These are phyloP conservation scores for Rhinolophus sinicus DNA, from an alignment of 2,113 vertebrate species.

Conservation along the genomic window DNA sequence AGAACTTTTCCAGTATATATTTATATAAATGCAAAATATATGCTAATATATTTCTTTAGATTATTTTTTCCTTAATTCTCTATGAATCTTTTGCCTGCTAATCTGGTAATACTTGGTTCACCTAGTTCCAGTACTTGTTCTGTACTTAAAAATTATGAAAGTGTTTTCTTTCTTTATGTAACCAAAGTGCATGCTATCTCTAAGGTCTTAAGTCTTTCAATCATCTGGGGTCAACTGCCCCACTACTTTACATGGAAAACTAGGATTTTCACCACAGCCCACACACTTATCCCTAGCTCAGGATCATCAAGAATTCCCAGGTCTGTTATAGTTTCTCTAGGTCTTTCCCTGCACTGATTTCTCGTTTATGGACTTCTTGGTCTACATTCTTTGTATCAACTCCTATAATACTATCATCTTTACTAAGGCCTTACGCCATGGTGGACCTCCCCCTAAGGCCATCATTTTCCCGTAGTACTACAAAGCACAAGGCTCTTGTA, in stretches of 20 bases:
- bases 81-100: neutral
- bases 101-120: neutral
- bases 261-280: neutral
- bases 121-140: neutral
- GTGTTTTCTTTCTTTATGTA: neutral
- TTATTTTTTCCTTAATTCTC: constrained; percentile 31
- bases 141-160: neutral
- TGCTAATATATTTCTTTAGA: neutral
- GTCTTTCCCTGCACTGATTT: neutral
- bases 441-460: neutral
- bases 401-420: neutral
- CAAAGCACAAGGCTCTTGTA: neutral
- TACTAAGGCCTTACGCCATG: neutral
- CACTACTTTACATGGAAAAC: neutral
- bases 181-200: neutral
- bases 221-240: neutral
- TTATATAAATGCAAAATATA: neutral
- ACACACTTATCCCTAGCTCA: neutral
- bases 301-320: neutral
- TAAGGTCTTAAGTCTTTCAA: neutral
- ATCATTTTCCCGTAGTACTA: neutral
- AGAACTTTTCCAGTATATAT: neutral
- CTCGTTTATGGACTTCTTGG: neutral
- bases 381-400: neutral
- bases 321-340: neutral